phyloP scores from a whole-genome alignment of 2,797 vertebrate species.

The Gila robusta region DNA sequence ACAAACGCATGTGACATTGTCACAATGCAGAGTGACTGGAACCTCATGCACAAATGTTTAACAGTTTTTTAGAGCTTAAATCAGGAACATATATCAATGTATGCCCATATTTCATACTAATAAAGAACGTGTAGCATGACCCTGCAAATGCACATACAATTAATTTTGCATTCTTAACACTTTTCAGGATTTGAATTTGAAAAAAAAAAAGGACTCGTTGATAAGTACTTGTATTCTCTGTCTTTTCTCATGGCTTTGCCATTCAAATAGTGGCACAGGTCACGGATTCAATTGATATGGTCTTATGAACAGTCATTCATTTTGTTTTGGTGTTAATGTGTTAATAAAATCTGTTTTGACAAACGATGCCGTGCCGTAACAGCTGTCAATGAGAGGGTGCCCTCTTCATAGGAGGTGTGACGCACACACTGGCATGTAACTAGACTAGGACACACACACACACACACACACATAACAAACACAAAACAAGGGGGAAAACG shows the following conservation, averaged over 20 bases:
- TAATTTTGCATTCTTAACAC: background rate
- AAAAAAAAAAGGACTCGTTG: background rate
- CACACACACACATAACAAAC: constrained; percentile 59
- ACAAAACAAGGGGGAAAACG: constrained; percentile 50
- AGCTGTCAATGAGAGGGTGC: constrained; percentile 73
- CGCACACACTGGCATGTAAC: constrained; percentile 72
- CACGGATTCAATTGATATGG: constrained; percentile 73
- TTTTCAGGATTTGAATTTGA: too few species aligned
- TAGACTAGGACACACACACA: constrained; percentile 64
- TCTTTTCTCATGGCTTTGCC: background rate
- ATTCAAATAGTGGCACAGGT: constrained; percentile 1
- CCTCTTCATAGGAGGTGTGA: constrained; percentile 70
- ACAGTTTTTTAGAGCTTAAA: background rate
- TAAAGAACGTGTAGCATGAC: background rate
- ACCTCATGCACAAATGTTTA: background rate
- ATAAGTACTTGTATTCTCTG: background rate
- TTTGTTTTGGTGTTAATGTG: constrained; percentile 75
- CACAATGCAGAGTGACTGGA: constrained; percentile 49
- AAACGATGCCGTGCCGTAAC: constrained; percentile 72
- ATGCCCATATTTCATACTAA: background rate
- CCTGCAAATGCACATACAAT: background rate
- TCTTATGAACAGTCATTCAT: constrained; percentile 71
- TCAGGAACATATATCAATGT: background rate
- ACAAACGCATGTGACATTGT: constrained; percentile 54
- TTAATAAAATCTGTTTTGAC: constrained; percentile 80